These are phyloP conservation scores for Gobionotothen gibberifrons DNA, from an alignment of 2,797 vertebrate genomes.

Conservation along the genomic window DNA sequence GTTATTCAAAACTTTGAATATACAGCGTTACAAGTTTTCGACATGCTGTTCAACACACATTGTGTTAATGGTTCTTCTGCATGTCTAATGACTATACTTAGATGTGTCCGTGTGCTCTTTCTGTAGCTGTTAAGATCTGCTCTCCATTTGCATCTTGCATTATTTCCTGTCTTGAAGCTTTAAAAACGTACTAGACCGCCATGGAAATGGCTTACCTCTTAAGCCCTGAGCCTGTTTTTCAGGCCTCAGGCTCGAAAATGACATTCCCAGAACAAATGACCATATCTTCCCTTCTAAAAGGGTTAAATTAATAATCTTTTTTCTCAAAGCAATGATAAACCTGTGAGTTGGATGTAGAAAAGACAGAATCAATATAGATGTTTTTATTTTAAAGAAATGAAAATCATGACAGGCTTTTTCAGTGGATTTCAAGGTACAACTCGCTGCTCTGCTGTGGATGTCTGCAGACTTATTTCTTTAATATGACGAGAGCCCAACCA, in stretches of 20 bases:
- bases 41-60: slow-evolving; percentile 45
- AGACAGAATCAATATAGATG: too few relatives aligned
- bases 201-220: too few relatives aligned
- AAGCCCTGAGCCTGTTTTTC: too few relatives aligned
- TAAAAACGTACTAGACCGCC: too few relatives aligned
- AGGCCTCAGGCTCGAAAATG: too few relatives aligned
- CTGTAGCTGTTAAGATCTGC: slow-evolving; percentile 37
- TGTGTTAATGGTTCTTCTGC: slow-evolving; percentile 50
- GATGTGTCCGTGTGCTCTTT: slow-evolving; percentile 35
- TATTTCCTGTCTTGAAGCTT: too few relatives aligned
- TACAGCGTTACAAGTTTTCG: slow-evolving; percentile 16
- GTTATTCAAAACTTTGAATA: slow-evolving; percentile 22
- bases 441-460: slow-evolving; percentile 9
- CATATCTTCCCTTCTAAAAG: slow-evolving; percentile 32
- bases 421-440: slow-evolving; percentile 36
- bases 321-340: too few relatives aligned
- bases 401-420: slow-evolving; percentile 35
- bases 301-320: too few relatives aligned
- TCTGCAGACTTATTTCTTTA: slow-evolving; percentile 22
- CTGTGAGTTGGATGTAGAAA: too few relatives aligned
- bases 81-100: slow-evolving; percentile 58
- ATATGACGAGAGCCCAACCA: slow-evolving; percentile 13
- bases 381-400: too few relatives aligned
- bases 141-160: too few relatives aligned
- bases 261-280: too few relatives aligned